Percentiles rank a stretch among this genome's conserved stretches.
These are phyloP conservation scores for Sakesphorus luctuosus DNA, from an alignment of 2,113 vertebrate species.

Conservation along the genomic window DNA sequence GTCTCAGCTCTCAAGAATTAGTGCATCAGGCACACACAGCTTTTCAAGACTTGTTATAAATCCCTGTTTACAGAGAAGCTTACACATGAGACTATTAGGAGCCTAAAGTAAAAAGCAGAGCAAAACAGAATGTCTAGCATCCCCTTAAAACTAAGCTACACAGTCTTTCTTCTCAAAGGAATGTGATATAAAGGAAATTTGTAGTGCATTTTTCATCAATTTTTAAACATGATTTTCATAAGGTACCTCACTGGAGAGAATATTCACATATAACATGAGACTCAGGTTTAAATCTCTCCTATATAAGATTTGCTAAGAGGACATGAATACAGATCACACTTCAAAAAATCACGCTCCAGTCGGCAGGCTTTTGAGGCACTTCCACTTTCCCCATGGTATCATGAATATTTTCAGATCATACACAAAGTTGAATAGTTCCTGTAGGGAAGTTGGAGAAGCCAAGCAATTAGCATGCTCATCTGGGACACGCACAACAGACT, in stretches of 20 bases:
- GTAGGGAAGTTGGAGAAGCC: slow-evolving; percentile 19
- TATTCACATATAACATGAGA: neutral
- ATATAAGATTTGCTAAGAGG: neutral
- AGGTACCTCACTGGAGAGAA: neutral
- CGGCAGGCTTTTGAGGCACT: neutral
- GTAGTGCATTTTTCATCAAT: neutral
- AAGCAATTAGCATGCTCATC: slow-evolving; percentile 23
- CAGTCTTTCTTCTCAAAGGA: neutral
- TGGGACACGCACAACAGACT: neutral
- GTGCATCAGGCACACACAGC: neutral
- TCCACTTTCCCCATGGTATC: neutral
- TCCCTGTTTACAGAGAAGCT: neutral
- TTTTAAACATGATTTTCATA: neutral
- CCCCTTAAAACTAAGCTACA: neutral
- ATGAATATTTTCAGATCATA: slow-evolving; percentile 8
- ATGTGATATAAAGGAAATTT: neutral
- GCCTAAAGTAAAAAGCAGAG: neutral
- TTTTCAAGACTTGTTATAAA: neutral
- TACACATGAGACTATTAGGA: neutral
- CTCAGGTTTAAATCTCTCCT: neutral
- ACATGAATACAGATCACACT: neutral
- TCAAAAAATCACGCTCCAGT: neutral
- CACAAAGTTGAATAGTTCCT: slow-evolving; percentile 6
- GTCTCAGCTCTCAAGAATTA: neutral
- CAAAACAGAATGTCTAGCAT: neutral